A percentile compares a stretch with the other conserved stretches of the same genome.
Evolutionary conservation across 1,140 invertebrate species (phyloP).

Genomic region (Uloborus diversus): DNA sequence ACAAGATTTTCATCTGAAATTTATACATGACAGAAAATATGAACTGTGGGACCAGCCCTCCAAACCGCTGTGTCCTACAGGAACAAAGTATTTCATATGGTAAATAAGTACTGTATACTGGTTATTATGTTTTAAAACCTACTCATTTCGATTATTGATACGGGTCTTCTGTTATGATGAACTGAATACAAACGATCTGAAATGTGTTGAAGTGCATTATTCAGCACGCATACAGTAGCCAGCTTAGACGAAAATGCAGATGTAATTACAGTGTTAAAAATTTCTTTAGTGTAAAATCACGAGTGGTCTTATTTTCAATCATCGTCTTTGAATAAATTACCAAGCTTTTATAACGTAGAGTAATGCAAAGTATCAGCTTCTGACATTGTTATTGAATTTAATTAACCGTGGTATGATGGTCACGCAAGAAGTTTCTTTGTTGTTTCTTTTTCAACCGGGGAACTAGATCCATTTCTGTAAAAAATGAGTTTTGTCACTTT

Average conservation of each 20-base stretch:
- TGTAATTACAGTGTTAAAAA: not conserved
- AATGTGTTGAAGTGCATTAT: not conserved
- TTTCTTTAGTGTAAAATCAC: not conserved
- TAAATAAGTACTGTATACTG: not conserved
- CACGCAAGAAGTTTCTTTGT: too few relatives aligned
- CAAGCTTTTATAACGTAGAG: too few relatives aligned
- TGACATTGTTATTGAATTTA: too few relatives aligned
- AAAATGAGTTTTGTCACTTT: too few relatives aligned
- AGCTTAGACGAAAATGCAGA: not conserved
- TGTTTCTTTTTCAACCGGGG: too few relatives aligned
- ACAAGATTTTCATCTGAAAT: not conserved
- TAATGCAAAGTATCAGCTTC: too few relatives aligned
- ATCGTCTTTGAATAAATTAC: not conserved
- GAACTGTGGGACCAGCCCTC: not conserved
- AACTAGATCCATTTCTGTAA: too few relatives aligned
- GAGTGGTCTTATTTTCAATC: not conserved
- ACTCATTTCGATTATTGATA: not conserved
- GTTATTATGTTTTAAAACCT: not conserved
- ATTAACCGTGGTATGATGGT: too few relatives aligned
- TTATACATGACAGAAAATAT: not conserved
- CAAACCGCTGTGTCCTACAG: not conserved
- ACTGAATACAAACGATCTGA: not conserved
- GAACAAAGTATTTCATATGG: not conserved
- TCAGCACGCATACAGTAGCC: not conserved
- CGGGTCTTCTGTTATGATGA: not conserved